phyloP scores from a whole-genome alignment of 2,113 vertebrate genomes.

The Poecilia latipinna region DNA sequence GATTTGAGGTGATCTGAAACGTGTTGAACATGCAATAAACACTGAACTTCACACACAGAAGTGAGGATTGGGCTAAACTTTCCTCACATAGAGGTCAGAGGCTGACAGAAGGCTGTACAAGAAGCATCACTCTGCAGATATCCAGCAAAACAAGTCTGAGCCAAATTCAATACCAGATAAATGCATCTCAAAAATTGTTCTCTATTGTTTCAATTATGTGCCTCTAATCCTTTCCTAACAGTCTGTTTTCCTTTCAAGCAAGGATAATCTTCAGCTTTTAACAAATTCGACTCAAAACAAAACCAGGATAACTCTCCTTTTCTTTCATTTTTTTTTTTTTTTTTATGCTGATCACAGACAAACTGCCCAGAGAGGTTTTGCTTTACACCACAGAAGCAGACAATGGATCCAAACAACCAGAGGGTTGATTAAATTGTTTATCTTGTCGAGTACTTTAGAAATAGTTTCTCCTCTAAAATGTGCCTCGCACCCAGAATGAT shows the following conservation, averaged over 20 bases:
- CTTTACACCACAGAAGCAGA: constrained; percentile 9
- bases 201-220: neutral
- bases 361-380: constrained; percentile 18
- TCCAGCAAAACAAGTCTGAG: neutral
- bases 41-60: too few species aligned
- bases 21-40: too few species aligned
- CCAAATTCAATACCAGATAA: neutral
- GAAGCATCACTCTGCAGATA: too few species aligned
- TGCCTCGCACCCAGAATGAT: constrained; percentile 10
- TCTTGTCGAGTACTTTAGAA: constrained; percentile 13
- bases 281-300: neutral
- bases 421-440: constrained; percentile 39
- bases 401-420: constrained; percentile 33
- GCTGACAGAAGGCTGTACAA: too few species aligned
- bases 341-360: constrained; percentile 15
- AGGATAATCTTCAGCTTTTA: neutral
- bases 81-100: too few species aligned
- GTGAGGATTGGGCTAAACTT: too few species aligned
- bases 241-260: neutral
- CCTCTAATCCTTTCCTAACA: neutral
- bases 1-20: too few species aligned
- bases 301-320: neutral
- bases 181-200: neutral
- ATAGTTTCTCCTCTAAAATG: constrained; percentile 25
- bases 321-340: neutral